phyloP scores from a whole-genome alignment of 2,888 invertebrate genomes.

The Scaptomyza cyrtandrae region DNA sequence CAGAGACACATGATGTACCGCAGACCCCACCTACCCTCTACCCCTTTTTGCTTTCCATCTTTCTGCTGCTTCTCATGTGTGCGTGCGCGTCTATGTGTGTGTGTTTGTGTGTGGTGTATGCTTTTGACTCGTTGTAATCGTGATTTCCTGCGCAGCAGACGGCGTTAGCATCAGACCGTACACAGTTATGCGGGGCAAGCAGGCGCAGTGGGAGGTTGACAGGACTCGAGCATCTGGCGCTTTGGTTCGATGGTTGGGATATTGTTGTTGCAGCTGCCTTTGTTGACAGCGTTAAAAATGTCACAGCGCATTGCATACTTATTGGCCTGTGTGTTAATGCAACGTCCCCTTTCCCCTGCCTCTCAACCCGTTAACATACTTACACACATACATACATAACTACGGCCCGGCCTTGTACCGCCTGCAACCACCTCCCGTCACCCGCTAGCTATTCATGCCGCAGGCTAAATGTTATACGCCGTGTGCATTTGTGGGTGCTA shows the following conservation, averaged over 20 bases:
- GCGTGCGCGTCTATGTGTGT: neutral
- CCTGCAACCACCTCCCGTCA: conserved; percentile 1
- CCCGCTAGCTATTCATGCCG: conserved; percentile 37
- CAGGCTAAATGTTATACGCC: conserved; percentile 75
- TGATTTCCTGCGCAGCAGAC: conserved; percentile 75
- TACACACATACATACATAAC: neutral
- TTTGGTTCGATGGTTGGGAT: conserved; percentile 40
- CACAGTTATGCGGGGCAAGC: conserved; percentile 16
- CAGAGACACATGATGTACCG: conserved; percentile 46
- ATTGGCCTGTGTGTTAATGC: conserved; percentile 80
- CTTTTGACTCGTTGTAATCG: conserved; percentile 72
- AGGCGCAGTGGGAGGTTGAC: neutral
- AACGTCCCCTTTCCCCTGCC: conserved; percentile 34
- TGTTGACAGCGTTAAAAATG: conserved; percentile 78
- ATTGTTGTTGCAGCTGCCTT: conserved; percentile 55
- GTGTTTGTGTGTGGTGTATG: conserved; percentile 24
- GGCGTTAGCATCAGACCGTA: conserved; percentile 46
- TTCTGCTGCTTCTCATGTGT: conserved; percentile 11
- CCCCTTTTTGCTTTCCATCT: conserved; percentile 3
- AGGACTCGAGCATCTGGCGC: conserved; percentile 36
- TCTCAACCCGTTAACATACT: conserved; percentile 1
- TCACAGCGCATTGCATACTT: conserved; percentile 80
- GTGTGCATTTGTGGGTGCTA: conserved; percentile 71
- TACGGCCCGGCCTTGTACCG: conserved; percentile 12
- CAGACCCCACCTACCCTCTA: neutral